phyloP scores from a whole-genome alignment of 2,797 vertebrate species.

The Nyctalus aviator region DNA sequence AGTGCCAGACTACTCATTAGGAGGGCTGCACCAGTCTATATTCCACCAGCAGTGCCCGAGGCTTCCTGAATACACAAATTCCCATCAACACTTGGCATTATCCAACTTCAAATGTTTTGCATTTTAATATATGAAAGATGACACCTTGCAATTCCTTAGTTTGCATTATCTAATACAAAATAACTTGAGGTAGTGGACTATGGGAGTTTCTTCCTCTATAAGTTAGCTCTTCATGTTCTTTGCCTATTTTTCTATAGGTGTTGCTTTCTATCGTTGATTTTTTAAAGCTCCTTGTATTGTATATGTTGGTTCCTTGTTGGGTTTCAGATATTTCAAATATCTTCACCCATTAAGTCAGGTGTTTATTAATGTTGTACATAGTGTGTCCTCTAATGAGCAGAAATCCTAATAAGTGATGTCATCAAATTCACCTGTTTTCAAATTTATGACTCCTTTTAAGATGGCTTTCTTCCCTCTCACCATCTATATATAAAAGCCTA shows the following conservation, averaged over 20 bases:
- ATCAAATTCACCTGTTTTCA: constrained; percentile 18
- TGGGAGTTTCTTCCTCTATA: background rate
- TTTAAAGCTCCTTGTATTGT: background rate
- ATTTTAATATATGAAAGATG: background rate
- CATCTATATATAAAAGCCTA: background rate
- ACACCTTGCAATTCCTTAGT: background rate
- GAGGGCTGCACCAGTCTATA: background rate
- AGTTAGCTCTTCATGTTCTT: background rate
- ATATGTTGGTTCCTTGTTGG: background rate
- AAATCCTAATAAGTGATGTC: constrained; percentile 7
- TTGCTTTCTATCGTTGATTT: background rate
- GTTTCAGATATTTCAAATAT: constrained; percentile 23
- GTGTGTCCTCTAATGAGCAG: background rate
- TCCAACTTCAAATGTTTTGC: background rate
- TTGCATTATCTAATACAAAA: constrained; percentile 43
- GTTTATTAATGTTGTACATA: background rate
- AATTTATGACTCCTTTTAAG: background rate
- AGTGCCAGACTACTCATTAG: background rate
- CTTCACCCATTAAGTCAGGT: background rate
- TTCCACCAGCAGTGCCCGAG: background rate
- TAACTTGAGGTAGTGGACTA: background rate
- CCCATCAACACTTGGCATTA: background rate
- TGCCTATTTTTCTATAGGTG: background rate
- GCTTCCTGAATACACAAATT: background rate
- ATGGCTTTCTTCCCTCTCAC: background rate